phyloP scores from a whole-genome alignment of 2,797 vertebrate species.

The Chelmon rostratus region DNA sequence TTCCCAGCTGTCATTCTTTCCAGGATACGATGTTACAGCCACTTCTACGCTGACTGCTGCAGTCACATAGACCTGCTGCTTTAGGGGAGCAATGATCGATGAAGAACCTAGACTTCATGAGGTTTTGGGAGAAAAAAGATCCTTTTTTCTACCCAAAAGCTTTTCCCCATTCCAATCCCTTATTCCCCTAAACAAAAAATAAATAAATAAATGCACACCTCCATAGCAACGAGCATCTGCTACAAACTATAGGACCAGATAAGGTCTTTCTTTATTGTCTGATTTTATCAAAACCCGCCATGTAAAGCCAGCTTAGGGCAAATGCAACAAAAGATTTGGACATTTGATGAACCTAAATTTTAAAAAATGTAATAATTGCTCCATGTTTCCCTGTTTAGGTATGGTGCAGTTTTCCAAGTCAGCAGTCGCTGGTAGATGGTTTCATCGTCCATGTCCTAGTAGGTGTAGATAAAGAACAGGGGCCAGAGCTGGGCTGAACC shows the following conservation, averaged over 20 bases:
- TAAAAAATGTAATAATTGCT: no score
- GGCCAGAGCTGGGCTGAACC: neutral
- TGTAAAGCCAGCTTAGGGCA: neutral
- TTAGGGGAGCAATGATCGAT: neutral
- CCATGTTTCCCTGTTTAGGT: neutral
- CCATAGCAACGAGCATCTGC: neutral
- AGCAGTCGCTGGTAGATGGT: neutral
- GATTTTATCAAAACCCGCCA: no score
- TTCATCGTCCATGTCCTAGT: neutral
- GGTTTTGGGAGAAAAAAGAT: neutral
- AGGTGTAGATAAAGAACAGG: no score
- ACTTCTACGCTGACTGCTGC: constrained; percentile 7
- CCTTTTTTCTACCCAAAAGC: neutral
- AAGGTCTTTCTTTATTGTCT: no score
- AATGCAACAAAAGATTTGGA: neutral
- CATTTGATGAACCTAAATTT: neutral
- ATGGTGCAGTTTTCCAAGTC: neutral
- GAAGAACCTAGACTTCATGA: neutral
- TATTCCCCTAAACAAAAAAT: no score
- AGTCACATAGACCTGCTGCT: constrained; percentile 21
- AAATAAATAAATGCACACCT: neutral
- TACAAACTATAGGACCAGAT: no score
- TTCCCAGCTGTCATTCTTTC: constrained; percentile 59
- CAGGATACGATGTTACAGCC: constrained; percentile 18
- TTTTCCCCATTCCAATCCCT: neutral